phyloP scores from a whole-genome alignment of 2,113 vertebrate species.

The Triplophysa rosa region DNA sequence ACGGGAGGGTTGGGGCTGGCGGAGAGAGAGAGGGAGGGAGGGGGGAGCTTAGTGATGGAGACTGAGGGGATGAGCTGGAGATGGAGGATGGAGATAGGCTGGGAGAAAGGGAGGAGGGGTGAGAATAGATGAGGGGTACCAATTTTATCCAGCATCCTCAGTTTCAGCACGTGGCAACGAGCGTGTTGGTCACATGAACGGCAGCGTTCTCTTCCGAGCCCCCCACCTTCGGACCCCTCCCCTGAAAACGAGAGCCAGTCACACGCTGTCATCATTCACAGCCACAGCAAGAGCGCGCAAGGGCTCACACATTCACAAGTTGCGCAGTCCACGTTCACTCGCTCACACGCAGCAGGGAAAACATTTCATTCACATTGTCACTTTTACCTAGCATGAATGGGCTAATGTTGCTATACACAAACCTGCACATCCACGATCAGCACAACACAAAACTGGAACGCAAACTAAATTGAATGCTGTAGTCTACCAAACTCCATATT shows the following conservation, averaged over 20 bases:
- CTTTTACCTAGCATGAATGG: conserved; percentile 58
- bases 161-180: conserved; percentile 66
- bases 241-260: conserved; percentile 34
- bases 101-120: conserved; percentile 15
- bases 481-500: too few species aligned
- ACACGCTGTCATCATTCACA: conserved; percentile 50
- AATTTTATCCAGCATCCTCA: conserved; percentile 64
- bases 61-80: conserved; percentile 34
- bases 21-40: conserved; percentile 45
- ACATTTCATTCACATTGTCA: conserved; percentile 61
- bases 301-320: conserved; percentile 65
- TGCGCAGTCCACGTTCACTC: conserved; percentile 32
- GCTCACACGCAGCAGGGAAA: conserved; percentile 30
- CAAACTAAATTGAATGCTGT: neutral
- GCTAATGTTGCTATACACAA: conserved; percentile 59
- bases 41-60: conserved; percentile 32
- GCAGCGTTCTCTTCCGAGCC: conserved; percentile 41
- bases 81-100: conserved; percentile 36
- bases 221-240: conserved; percentile 29
- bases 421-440: neutral
- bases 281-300: conserved; percentile 43
- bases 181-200: conserved; percentile 70
- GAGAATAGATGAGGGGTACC: conserved; percentile 47
- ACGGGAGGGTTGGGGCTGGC: conserved; percentile 43
- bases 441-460: neutral